These are phyloP conservation scores for Sphaerophoria rueppellii DNA, from an alignment of 2,888 invertebrate genomes.

Conservation along the genomic window DNA sequence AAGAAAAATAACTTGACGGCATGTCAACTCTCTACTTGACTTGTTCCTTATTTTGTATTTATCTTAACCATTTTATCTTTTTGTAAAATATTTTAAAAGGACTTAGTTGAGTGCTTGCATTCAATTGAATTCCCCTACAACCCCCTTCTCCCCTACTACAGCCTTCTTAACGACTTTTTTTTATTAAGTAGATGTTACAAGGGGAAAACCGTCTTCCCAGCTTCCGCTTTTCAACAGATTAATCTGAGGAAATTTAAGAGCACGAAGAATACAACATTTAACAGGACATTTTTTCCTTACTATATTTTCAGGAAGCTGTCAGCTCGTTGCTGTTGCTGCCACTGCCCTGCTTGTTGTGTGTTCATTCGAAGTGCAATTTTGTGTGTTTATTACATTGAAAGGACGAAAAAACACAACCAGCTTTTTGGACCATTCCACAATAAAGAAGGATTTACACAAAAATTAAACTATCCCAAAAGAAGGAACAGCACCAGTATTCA, in stretches of 20 bases:
- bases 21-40: constrained; percentile 48
- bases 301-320: constrained; percentile 69
- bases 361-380: constrained; percentile 68
- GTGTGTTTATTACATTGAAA: constrained; percentile 17
- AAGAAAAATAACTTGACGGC: constrained; percentile 19
- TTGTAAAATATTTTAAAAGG: constrained; percentile 17
- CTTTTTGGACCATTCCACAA: constrained; percentile 14
- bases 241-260: constrained; percentile 28
- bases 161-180: not conserved
- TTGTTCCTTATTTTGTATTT: not conserved
- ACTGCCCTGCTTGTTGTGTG: constrained; percentile 40
- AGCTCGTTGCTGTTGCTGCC: constrained; percentile 28
- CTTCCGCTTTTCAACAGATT: constrained; percentile 38
- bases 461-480: constrained; percentile 48
- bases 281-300: constrained; percentile 50
- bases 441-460: constrained; percentile 40
- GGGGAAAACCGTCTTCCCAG: not conserved
- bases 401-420: constrained; percentile 23
- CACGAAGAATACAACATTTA: constrained; percentile 33
- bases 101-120: not conserved
- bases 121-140: not conserved
- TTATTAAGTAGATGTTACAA: constrained; percentile 39
- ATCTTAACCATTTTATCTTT: constrained; percentile 3
- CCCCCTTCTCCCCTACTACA: not conserved
- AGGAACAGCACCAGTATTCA: constrained; percentile 42